Evolutionary conservation across 2,797 vertebrate species (phyloP).

Genomic region (Nannoperca australis): DNA sequence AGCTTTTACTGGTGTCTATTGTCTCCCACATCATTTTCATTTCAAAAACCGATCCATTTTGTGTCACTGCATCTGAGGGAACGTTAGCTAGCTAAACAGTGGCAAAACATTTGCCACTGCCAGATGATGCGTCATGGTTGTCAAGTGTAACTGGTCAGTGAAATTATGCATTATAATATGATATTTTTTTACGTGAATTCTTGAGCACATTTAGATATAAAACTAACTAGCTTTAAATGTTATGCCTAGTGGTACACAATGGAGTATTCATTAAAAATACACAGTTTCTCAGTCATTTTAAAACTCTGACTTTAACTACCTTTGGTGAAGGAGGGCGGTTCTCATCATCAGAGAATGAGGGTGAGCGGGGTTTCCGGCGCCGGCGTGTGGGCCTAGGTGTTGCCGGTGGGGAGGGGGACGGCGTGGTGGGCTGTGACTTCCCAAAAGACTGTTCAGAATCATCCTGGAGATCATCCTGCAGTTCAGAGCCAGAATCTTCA

Average conservation of each 20-base stretch:
- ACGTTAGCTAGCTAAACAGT: too few relatives aligned
- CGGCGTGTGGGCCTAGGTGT: constrained; percentile 87
- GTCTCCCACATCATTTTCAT: too few relatives aligned
- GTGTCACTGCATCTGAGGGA: too few relatives aligned
- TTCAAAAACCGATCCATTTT: too few relatives aligned
- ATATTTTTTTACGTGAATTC: too few relatives aligned
- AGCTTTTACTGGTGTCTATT: too few relatives aligned
- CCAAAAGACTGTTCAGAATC: constrained; percentile 94
- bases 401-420: constrained; percentile 86
- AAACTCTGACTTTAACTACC: constrained; percentile 77
- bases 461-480: constrained; percentile 94
- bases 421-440: constrained; percentile 91
- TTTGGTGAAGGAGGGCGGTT: constrained; percentile 95
- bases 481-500: constrained; percentile 94
- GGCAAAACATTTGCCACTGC: too few relatives aligned
- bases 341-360: constrained; percentile 94
- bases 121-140: too few relatives aligned
- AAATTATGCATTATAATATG: too few relatives aligned
- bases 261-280: background rate
- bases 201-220: too few relatives aligned
- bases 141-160: too few relatives aligned
- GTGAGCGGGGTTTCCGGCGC: constrained; percentile 90
- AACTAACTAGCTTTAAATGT: background rate
- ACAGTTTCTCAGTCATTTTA: background rate
- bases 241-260: background rate